Conservation (phyloP, 2,797 vertebrate species). For the Melanotaenia nigrans region DNA sequence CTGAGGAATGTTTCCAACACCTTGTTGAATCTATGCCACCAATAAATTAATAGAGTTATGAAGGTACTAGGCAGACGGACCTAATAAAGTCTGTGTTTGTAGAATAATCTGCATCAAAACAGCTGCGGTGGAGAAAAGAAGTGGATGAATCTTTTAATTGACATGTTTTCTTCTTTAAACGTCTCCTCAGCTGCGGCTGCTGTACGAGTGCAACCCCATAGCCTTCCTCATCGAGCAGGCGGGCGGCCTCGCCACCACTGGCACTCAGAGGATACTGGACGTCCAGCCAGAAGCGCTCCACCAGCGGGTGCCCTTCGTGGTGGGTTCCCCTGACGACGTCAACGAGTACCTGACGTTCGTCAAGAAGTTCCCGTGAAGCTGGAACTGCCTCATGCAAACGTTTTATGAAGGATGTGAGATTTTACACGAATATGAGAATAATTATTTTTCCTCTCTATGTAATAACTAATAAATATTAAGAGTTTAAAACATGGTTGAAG, state of each 20-base stretch:
- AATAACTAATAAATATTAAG: background rate
- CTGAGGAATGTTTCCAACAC: no score
- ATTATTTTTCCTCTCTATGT: background rate
- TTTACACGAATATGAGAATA: background rate
- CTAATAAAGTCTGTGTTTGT: no score
- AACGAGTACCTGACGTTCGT: conserved; percentile 92
- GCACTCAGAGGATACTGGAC: conserved; percentile 88
- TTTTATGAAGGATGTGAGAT: background rate
- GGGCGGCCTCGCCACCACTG: conserved; percentile 92
- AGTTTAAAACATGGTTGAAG: background rate
- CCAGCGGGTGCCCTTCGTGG: conserved; percentile 91
- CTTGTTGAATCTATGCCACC: no score
- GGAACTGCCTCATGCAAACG: background rate
- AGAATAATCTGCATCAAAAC: no score
- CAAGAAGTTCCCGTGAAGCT: conserved; percentile 84
- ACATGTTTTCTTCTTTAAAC: background rate
- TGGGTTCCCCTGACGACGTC: conserved; percentile 93
- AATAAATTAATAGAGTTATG: no score
- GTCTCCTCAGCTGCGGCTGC: conserved; percentile 87
- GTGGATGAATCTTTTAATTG: no score
- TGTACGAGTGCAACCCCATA: conserved; percentile 97
- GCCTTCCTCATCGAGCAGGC: conserved; percentile 96
- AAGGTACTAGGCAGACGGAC: no score
- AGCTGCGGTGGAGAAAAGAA: no score
- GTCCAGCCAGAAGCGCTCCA: conserved; percentile 90